A percentile compares a stretch with the other conserved stretches of the same genome.
Conservation (phyloP, 2,797 vertebrate genomes). For the Bradypus variegatus region DNA sequence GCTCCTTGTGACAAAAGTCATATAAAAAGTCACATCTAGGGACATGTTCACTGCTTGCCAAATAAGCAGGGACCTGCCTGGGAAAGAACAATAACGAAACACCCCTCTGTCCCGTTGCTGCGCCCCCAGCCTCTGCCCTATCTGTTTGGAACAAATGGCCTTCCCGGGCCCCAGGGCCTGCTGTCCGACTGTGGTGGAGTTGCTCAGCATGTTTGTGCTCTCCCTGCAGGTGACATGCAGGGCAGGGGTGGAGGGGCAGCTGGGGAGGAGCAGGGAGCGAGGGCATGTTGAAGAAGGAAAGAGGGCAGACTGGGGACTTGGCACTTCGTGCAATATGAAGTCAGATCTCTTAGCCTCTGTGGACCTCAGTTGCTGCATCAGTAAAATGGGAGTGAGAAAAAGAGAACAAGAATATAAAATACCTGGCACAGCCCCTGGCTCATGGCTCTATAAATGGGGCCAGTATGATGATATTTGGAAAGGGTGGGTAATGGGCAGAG, state of each 20-base stretch:
- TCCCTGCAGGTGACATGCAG: not conserved
- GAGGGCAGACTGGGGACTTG: not conserved
- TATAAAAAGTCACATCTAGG: not conserved
- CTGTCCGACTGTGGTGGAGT: not conserved
- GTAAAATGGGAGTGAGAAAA: not conserved
- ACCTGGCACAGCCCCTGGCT: not conserved
- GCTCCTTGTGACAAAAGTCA: too few species aligned
- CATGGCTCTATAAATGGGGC: rapidly evolving
- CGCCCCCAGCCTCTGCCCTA: not conserved
- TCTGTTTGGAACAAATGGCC: not conserved
- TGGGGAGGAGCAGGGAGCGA: not conserved
- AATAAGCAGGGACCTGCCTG: not conserved
- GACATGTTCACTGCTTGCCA: not conserved
- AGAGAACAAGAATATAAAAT: not conserved
- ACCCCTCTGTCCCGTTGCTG: not conserved
- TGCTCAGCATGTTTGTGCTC: not conserved
- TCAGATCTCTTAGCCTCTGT: not conserved
- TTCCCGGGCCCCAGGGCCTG: not conserved
- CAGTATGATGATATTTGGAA: not conserved
- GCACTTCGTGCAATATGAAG: not conserved
- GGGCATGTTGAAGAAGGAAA: not conserved
- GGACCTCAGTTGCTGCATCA: not conserved
- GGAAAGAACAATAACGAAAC: not conserved
- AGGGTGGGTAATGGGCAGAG: not conserved
- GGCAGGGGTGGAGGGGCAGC: not conserved